Evolutionary conservation across 2,888 invertebrate genomes (phyloP), one percentile per base, ranked within the genome.

Genomic region (Pogonocherus hispidulus): DNA sequence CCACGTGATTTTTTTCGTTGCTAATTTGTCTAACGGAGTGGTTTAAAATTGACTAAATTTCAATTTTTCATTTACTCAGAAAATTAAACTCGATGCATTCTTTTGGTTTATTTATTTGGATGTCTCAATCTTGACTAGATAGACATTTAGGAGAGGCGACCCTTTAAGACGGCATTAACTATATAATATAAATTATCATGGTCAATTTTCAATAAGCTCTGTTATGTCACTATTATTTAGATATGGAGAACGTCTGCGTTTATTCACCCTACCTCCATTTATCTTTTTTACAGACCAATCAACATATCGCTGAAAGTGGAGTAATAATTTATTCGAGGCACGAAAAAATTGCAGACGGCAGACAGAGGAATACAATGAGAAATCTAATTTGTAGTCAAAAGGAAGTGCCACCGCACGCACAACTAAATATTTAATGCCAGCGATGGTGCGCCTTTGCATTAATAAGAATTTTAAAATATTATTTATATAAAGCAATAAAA

Each of bases 271-370:
- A 32, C 20, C 35, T 2, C 47, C 9, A 9, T 19, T 47, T 44
- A 23, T 60, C 49, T 14, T 60, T 47, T 35, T 60, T 49, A 32
- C 49, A n/a, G 35, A 51, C 37, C 49, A 37, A 51, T 37, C 62
- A 18, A 51, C 51, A 51, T 62, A 49, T 49, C 51, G 51, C 19
- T 62, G 62, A 62, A 62, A 62, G 62, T 62, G 62, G 51, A 62
- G 46, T 35, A 14, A 62, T 62, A 51, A 62, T 62, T 62, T 62
- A 62, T 62, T 62, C 62, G n/a, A 16, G 20, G 35, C 62, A 62
- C 62, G 62, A 62, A 51, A 62, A 62, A 62, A 62, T 62, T 51
- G 62, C 62, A 62, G 62, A 62, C 62, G 62, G 62, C 62, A 62
- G 62, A 62, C 62, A 62, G 62, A 20, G 41, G 49, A 62, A 62